phyloP scores from a whole-genome alignment of 2,888 invertebrate genomes.

The Pedicia rivosa region DNA sequence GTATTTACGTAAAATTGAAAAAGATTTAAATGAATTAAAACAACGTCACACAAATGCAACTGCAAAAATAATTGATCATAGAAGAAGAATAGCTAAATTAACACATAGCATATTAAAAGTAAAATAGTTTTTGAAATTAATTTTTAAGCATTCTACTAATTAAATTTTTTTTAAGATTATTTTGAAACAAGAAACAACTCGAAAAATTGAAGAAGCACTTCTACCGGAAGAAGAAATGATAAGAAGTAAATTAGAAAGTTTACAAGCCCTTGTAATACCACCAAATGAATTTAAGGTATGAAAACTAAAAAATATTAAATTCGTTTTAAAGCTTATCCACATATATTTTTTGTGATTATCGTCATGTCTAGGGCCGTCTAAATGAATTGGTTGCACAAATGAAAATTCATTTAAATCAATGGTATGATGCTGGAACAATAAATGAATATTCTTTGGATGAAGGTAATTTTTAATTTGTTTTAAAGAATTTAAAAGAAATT shows the following conservation, averaged over 20 bases:
- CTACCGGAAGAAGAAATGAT: conserved; percentile 82
- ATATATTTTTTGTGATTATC: no score
- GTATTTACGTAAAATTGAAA: conserved; percentile 62
- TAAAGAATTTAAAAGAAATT: no score
- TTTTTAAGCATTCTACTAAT: background rate
- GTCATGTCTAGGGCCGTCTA: conserved; percentile 70
- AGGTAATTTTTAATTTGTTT: conserved; percentile 19
- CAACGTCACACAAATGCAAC: conserved; percentile 66
- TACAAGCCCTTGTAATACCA: conserved; percentile 74
- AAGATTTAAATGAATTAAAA: conserved; percentile 61
- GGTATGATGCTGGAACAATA: conserved; percentile 35
- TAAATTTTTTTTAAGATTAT: conserved; percentile 43
- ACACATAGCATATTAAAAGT: conserved; percentile 74
- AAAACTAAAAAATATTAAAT: conserved; percentile 27
- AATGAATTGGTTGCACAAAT: conserved; percentile 83
- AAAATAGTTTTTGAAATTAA: conserved; percentile 10
- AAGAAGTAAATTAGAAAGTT: conserved; percentile 71
- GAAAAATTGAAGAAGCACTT: conserved; percentile 76
- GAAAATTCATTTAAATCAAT: conserved; percentile 50
- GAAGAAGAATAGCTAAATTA: conserved; percentile 62
- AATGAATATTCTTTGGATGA: conserved; percentile 69
- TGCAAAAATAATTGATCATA: conserved; percentile 66
- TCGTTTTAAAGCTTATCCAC: background rate
- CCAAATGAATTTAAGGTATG: conserved; percentile 89
- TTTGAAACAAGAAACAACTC: conserved; percentile 70